Evolutionary conservation across 1,140 invertebrate genomes (phyloP), one percentile per base, ranked within the genome.

Genomic region (Thereuonema tuberculata): DNA sequence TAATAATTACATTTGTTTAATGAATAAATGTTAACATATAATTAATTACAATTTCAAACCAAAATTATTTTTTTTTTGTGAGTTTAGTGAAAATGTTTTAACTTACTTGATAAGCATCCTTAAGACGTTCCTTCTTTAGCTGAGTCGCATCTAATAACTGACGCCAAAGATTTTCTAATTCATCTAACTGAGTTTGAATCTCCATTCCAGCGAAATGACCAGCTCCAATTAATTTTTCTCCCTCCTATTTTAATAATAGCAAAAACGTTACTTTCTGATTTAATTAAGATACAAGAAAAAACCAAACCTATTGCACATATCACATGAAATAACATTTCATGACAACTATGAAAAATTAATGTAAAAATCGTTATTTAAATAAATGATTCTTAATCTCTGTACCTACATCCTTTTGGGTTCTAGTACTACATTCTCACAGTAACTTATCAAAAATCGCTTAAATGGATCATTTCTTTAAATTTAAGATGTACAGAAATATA

Each of bases 191-290:
- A 50, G 82, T 81, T 25, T 85, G 79, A 60, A 94, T 92, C 70
- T 94, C 90, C 55, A 86, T 82, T 1, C 81, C 80, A 1, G 93
- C 93, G 74, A 89, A 98, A 72, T 98, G 93, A 27, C 89, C 82
- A 31, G 82, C 81, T n/a, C 84, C 78, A 17, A 93, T 87, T 2
- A 95, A 78, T 52, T 82, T 78, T 68, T 92, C 85, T 2, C 92
- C 95, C 56, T 60, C 59, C 59, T 60, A 25, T 29, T 12, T 12
- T n/a, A 9, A 43, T n/a, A 54, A 28, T n/a, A n/a, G n/a, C n/a
- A n/a, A n/a, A n/a, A n/a, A n/a, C n/a, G n/a, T n/a, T n/a, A n/a
- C n/a, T n/a, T n/a, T n/a, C n/a, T n/a, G n/a, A n/a, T n/a, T n/a
- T n/a, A n/a, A n/a, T 27, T 17, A 9, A 15, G 12, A 52, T 52